Percentiles rank a stretch among this genome's conserved stretches.
Evolutionary conservation across 92 coral and sea anemone species (phyloP).

Genomic region (Diadumene lineata): DNA sequence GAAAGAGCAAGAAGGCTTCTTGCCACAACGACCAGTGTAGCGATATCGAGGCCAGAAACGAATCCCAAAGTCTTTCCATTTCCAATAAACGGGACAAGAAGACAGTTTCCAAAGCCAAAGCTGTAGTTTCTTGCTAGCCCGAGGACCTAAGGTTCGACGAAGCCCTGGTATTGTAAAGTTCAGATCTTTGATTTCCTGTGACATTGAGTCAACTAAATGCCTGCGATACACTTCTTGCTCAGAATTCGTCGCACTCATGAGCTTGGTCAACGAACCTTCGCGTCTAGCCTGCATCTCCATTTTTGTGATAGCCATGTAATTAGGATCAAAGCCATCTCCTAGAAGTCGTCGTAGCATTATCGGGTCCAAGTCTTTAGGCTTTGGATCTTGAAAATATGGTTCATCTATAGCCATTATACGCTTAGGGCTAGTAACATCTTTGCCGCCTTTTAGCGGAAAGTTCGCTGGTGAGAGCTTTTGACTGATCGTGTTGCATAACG

Average conservation of each 20-base stretch:
- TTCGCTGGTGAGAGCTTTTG: not conserved
- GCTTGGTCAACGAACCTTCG: slow-evolving; percentile 15
- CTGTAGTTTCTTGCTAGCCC: slow-evolving; percentile 94
- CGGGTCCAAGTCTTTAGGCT: slow-evolving; percentile 46
- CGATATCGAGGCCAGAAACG: slow-evolving; percentile 87
- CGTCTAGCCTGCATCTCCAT: slow-evolving; percentile 30
- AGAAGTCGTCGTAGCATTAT: slow-evolving; percentile 43
- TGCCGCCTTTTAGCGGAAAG: not conserved
- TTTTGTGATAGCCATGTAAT: slow-evolving; percentile 63
- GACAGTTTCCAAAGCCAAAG: slow-evolving; percentile 96
- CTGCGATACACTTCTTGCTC: slow-evolving; percentile 60
- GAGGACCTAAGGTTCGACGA: slow-evolving; percentile 78
- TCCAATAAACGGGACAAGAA: slow-evolving; percentile 78
- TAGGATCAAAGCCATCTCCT: slow-evolving; percentile 55
- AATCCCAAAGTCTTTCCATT: slow-evolving; percentile 86
- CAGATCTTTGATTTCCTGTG: slow-evolving; percentile 72
- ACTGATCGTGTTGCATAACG: not conserved
- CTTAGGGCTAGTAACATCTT: not conserved
- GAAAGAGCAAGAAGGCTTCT: slow-evolving; percentile 84
- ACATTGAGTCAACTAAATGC: slow-evolving; percentile 80
- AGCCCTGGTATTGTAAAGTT: slow-evolving; percentile 93
- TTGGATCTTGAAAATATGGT: slow-evolving; percentile 58
- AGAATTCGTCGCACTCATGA: slow-evolving; percentile 34
- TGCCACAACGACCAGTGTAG: slow-evolving; percentile 84
- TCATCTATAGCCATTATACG: not conserved